phyloP scores from a whole-genome alignment of 2,113 vertebrate species.

The Clarias batrachus region DNA sequence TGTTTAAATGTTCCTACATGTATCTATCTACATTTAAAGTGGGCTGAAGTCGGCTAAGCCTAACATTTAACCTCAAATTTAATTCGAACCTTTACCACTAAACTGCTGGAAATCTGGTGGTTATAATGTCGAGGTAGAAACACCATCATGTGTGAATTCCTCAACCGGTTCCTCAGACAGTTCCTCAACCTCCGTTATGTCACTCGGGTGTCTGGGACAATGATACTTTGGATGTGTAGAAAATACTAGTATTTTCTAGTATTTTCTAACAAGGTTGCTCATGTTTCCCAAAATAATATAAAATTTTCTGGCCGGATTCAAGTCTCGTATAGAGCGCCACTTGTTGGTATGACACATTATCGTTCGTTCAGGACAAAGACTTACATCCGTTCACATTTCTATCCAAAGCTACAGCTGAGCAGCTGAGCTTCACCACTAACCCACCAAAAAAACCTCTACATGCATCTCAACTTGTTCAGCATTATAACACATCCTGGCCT shows the following conservation, averaged over 20 bases:
- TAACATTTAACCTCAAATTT: background rate
- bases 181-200: background rate
- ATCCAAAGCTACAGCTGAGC: background rate
- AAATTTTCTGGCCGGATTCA: background rate
- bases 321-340: background rate
- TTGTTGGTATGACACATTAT: background rate
- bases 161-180: background rate
- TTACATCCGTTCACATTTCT: background rate
- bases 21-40: too few species aligned
- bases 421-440: background rate
- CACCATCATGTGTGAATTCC: background rate
- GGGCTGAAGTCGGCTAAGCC: background rate
- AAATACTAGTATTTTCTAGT: background rate
- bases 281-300: background rate
- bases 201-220: background rate
- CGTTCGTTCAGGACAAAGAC: background rate
- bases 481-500: constrained; percentile 18
- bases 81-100: background rate
- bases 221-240: background rate
- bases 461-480: background rate
- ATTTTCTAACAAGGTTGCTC: background rate
- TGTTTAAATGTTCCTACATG: background rate
- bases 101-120: background rate
- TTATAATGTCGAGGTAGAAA: background rate
- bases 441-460: background rate